Evolutionary conservation across 2,888 invertebrate genomes (phyloP), one percentile per base, ranked within the genome.

Genomic region (Drosophila parthenogenetica): DNA sequence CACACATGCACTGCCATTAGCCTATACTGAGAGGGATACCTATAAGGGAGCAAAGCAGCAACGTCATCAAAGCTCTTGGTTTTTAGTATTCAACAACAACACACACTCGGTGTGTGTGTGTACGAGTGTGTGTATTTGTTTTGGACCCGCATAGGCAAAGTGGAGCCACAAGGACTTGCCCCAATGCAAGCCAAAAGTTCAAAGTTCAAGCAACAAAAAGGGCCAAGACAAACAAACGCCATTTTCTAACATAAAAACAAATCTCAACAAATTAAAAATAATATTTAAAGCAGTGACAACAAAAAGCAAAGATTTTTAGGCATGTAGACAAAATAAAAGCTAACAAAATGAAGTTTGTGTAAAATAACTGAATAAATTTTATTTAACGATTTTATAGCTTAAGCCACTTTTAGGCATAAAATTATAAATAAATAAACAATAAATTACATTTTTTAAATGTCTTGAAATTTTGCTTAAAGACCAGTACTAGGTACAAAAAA

Each of bases 151-250:
- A 69, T 63, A 63, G 75, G 70, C 69, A 53, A 59, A 61, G 50
- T 78, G 58, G 37, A 70, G 66, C 48, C 48, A 61, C 51, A 42
- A 59, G 58, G 19, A 58, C 60, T 66, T 46, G 64, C 46, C 74
- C 55, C 61, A 51, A 50, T 53, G 63, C 61, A 54, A 50, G 57
- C 72, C 77, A 67, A 81, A 79, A 85, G 87, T 85, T 87, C 85
- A 82, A 87, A 82, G 82, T 84, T 87, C 85, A 82, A 79, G 51
- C 43, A 42, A 16, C 60, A 51, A 70, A 77, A 49, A 42, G 40
- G 55, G 55, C 55, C 45, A 65, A 14, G 40, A 39, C 19, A 39
- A 29, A 43, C 35, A 64, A 16, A 45, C 13, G 37, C 17, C 48
- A n/a, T 13, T 37, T 39, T 14, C 35, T 35, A 8, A 11, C 7